Evolutionary conservation across 1,140 invertebrate species (phyloP), one percentile per base, ranked within the genome.

Genomic region (Hyphantria cunea): DNA sequence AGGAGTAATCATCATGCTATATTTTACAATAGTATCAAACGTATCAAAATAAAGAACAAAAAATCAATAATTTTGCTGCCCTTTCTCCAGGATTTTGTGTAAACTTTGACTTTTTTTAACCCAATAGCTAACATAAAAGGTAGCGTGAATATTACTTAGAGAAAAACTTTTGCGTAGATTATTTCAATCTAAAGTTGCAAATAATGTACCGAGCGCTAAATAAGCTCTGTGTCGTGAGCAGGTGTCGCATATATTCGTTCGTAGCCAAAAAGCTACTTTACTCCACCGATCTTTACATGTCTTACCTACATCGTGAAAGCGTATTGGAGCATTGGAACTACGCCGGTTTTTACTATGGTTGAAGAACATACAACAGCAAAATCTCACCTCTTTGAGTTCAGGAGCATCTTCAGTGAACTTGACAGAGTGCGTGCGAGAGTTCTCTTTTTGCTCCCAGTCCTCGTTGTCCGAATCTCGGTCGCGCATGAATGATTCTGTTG

Each of bases 401-500:
- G 94, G 94, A 31, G 94, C 92, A 55, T 96, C 95, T 82, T 97
- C 96, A 32, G 95, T 96, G 87, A 98, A 98, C 87, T 97, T 98
- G 68, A 98, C 97, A 4, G 95, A 96, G 79, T 96, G 95, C 6
- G 95, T 96, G 55, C 96, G 92, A 0, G 96, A 96, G 0, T 94
- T 94, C 78, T 97, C 96, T 64, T 93, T 93, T 71, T 96, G 95
- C 86, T 96, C 94, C 93, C 95, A 96, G 56, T 93, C 93, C 49
- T 95, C 95, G 73, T 95, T 94, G 45, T 93, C 92, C 41, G 93
- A 93, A 60, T 93, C 93, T 25, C 83, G 71, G 62, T 91, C 89
- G 25, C 84, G 80, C 15, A 78, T 66, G 31, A 74, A 86, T 34
- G 84, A 72, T 70, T 88, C 84, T 87, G 78, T 70, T 41, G 50